Evolutionary conservation across 2,888 invertebrate genomes (phyloP).

Genomic region (Matsumyia berberina): DNA sequence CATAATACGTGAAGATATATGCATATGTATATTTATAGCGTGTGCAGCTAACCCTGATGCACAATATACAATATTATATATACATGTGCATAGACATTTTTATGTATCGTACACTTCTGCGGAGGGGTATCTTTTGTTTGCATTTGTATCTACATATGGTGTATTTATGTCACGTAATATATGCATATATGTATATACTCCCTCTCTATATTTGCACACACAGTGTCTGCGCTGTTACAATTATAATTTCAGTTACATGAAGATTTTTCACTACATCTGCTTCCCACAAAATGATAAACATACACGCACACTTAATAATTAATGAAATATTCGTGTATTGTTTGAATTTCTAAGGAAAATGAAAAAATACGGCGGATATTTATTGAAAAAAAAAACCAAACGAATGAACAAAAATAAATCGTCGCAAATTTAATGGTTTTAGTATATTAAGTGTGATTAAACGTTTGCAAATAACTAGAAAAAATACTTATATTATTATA

Average conservation of each 20-base stretch:
- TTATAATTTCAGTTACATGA: not conserved
- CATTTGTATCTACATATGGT: conserved; percentile 5
- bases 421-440: conserved; percentile 10
- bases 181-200: conserved; percentile 1
- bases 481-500: not conserved
- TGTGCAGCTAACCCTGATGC: conserved; percentile 5
- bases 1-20: conserved; percentile 20
- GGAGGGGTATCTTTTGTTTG: not conserved
- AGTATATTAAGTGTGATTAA: conserved; percentile 8
- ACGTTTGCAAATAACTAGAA: not conserved
- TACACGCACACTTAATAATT: conserved; percentile 32
- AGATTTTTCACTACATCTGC: conserved; percentile 3
- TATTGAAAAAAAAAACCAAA: conserved; percentile 16
- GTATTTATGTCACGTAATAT: not conserved
- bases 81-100: not conserved
- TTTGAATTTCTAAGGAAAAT: too few species aligned
- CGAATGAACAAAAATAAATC: conserved; percentile 5
- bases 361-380: too few species aligned
- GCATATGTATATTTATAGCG: conserved; percentile 15
- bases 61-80: conserved; percentile 7
- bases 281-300: conserved; percentile 1
- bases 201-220: not conserved
- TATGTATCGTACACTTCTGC: not conserved
- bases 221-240: not conserved
- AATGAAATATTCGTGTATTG: conserved; percentile 19